Percentiles rank a stretch among this genome's conserved stretches.
Evolutionary conservation across 2,113 vertebrate species (phyloP).

Genomic region (Scolopax mira): DNA sequence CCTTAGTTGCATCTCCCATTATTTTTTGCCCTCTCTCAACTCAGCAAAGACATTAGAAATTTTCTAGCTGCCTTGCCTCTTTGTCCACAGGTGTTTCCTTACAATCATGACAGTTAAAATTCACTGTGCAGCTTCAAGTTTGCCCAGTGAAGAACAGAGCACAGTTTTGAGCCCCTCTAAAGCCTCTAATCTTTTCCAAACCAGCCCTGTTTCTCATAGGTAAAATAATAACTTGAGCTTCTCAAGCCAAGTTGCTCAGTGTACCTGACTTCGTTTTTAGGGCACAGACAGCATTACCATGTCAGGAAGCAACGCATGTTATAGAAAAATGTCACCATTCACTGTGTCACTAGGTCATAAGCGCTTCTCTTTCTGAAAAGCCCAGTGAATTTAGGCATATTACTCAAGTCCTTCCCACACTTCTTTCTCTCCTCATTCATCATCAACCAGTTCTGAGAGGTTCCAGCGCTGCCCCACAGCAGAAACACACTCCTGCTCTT

Average conservation of each 20-base stretch:
- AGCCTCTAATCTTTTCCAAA: slow-evolving; percentile 16
- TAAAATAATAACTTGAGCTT: neutral
- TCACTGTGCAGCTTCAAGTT: slow-evolving; percentile 22
- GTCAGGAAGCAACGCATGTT: slow-evolving; percentile 2
- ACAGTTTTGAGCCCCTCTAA: neutral
- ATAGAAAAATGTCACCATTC: slow-evolving; percentile 13
- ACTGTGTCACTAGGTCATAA: neutral
- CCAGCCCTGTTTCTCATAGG: neutral
- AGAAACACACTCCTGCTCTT: neutral
- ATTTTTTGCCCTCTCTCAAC: slow-evolving; percentile 21
- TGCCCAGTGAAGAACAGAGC: neutral
- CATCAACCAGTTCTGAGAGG: neutral
- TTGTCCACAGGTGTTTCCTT: neutral
- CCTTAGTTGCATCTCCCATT: neutral
- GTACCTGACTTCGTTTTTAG: neutral
- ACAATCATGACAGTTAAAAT: neutral
- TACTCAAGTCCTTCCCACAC: neutral
- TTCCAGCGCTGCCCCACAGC: neutral
- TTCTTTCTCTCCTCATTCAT: neutral
- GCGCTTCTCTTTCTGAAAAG: neutral
- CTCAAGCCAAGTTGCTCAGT: neutral
- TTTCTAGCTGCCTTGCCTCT: neutral
- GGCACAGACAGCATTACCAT: neutral
- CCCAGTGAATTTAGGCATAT: neutral
- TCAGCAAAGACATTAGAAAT: neutral